Evolutionary conservation across 2,113 vertebrate species (phyloP), one percentile per base, ranked within the genome.

Genomic region (Leucopsar rothschildi): DNA sequence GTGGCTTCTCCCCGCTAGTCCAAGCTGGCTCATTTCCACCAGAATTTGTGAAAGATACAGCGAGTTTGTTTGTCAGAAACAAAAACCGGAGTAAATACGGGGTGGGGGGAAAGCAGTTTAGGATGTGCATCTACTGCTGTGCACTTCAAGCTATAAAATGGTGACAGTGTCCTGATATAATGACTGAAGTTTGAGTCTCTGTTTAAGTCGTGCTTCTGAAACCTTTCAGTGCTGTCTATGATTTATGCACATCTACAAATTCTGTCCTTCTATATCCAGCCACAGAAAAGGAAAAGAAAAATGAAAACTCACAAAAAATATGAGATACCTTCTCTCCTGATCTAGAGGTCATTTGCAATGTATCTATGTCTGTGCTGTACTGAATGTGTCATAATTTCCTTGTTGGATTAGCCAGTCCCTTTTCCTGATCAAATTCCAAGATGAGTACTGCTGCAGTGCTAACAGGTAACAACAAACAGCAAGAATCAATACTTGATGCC

Each of bases 1-100:
- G 47, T 0, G 0, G 63, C 59, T 88, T 86, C 68, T 90, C 64
- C 35, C 52, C 0, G 0, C 44, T 80, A 72, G 73, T 64, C 73
- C 35, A 64, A 84, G 45, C 70, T 73, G 19, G 47, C 49, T 86
- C 8, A 21, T 86, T 88, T 91, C 56, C 55, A 80, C 11, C 31
- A 71, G 59, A 12, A 39, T n/a, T 60, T 65, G 42, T 49, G 37
- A 66, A 83, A 60, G 82, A 75, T 25, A 72, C 0, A 77, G 44
- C 24, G 14, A 64, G 25, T 66, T 53, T 61, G 40, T 60, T 56
- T 40, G 57, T 80, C 24, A 82, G 44, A 86, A 91, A 88, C n/a
- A 12, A 88, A 85, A 95, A 77, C 0, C 3, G 78, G 49, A 78
- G 23, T 42, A 78, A 73, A 77, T 69, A 33, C 17, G 47, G 17